Conservation (phyloP, 2,113 vertebrate genomes). For the Bagarius yarrelli region DNA sequence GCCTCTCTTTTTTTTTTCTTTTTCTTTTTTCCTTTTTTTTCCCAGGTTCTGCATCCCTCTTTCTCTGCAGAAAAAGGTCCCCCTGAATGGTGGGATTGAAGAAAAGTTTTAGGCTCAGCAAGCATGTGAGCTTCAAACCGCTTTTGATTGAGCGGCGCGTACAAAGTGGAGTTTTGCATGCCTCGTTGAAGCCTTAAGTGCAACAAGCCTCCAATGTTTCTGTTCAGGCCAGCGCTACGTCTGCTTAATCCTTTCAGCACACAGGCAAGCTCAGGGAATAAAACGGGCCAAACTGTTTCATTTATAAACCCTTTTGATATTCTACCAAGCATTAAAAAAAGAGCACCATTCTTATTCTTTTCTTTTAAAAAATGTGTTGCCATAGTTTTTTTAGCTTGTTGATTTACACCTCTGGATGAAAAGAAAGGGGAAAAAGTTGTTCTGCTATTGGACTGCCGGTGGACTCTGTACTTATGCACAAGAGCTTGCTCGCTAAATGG, state of each 20-base stretch:
- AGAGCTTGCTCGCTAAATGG: slow-evolving; percentile 45
- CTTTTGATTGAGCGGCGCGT: slow-evolving; percentile 56
- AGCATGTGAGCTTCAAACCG: slow-evolving; percentile 65
- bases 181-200: slow-evolving; percentile 57
- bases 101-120: slow-evolving; percentile 69
- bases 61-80: slow-evolving; percentile 32
- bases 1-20: slow-evolving; percentile 42
- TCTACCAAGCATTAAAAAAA: slow-evolving; percentile 4
- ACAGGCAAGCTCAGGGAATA: background rate
- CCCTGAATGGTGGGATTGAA: slow-evolving; percentile 67
- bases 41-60: slow-evolving; percentile 7
- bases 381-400: slow-evolving; percentile 17
- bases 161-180: slow-evolving; percentile 64
- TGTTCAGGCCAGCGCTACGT: slow-evolving; percentile 42
- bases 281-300: background rate
- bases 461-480: slow-evolving; percentile 46
- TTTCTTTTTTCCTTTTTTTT: slow-evolving; percentile 16
- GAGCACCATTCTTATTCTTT: background rate
- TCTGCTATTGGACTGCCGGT: slow-evolving; percentile 52
- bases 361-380: background rate
- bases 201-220: slow-evolving; percentile 63
- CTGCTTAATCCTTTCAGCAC: slow-evolving; percentile 23
- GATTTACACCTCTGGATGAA: slow-evolving; percentile 3
- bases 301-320: slow-evolving; percentile 6
- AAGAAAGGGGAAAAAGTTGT: slow-evolving; percentile 22